Percentiles rank a stretch among this genome's conserved stretches.
Conservation (phyloP, 1,140 invertebrate genomes). For the Drosophila baimaii region DNA sequence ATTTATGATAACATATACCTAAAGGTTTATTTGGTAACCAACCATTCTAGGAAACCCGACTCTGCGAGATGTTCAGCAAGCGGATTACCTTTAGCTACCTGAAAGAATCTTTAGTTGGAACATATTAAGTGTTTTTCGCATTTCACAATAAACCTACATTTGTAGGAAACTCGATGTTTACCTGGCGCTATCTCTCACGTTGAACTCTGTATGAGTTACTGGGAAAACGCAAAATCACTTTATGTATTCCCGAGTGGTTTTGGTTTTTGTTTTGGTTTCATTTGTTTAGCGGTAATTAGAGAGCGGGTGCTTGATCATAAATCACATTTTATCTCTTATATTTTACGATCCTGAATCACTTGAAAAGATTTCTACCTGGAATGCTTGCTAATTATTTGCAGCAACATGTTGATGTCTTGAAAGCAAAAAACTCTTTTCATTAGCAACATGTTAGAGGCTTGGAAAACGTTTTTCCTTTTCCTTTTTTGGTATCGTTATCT, state of each 20-base stretch:
- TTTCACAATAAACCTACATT: slow-evolving; percentile 4
- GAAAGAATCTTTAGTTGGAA: slow-evolving; percentile 14
- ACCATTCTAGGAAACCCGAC: too few relatives aligned
- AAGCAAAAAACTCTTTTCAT: not conserved
- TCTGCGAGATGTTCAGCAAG: not conserved
- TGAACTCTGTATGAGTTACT: slow-evolving; percentile 19
- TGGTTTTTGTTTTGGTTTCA: slow-evolving; percentile 14
- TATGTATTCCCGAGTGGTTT: not conserved
- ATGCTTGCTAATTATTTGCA: not conserved
- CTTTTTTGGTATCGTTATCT: slow-evolving; percentile 28
- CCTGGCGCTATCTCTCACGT: slow-evolving; percentile 17
- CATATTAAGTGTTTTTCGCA: not conserved
- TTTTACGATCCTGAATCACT: slow-evolving; percentile 25
- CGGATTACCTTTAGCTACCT: slow-evolving; percentile 3
- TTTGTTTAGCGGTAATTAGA: slow-evolving; percentile 22
- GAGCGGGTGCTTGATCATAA: slow-evolving; percentile 16
- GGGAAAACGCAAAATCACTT: slow-evolving; percentile 37
- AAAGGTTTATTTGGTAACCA: too few relatives aligned
- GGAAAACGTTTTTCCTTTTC: too few relatives aligned
- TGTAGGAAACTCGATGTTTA: slow-evolving; percentile 15
- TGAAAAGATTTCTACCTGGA: not conserved
- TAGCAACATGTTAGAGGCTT: not conserved
- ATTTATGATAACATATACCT: too few relatives aligned
- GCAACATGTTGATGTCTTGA: not conserved
- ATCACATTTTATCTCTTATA: slow-evolving; percentile 13